These are phyloP conservation scores for Caenorhabditis virilis DNA, from an alignment of 2,888 invertebrate species.

Conservation along the genomic window DNA sequence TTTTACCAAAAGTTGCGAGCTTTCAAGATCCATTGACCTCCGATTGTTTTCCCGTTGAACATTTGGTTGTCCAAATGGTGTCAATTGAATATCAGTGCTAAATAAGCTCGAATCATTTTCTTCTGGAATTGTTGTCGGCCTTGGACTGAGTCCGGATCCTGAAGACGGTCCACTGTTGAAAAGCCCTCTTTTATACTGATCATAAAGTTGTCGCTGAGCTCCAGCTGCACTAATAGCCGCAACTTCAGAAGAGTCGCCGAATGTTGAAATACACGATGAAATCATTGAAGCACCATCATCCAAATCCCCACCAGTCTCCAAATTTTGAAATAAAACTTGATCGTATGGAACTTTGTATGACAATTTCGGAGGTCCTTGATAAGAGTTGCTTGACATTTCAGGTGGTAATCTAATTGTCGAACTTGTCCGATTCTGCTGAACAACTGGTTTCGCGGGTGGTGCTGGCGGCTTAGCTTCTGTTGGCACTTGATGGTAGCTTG, in stretches of 20 bases:
- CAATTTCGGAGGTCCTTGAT: constrained; percentile 2
- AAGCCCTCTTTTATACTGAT: constrained; percentile 10
- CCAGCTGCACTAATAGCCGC: constrained; percentile 23
- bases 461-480: constrained; percentile 10
- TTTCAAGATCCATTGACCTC: constrained; percentile 35
- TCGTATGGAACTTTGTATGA: constrained; percentile 10
- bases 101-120: constrained; percentile 3
- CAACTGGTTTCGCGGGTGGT: constrained; percentile 2
- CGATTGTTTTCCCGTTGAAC: not conserved
- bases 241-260: constrained; percentile 33
- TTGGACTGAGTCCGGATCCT: not conserved
- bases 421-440: not conserved
- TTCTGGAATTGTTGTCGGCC: constrained; percentile 4
- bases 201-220: constrained; percentile 13
- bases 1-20: constrained; percentile 38
- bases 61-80: constrained; percentile 18
- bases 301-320: constrained; percentile 6
- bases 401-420: constrained; percentile 3
- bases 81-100: constrained; percentile 13
- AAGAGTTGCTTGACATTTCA: constrained; percentile 1
- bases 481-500: constrained; percentile 12
- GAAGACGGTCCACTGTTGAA: constrained; percentile 11
- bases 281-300: constrained; percentile 36
- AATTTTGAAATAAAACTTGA: not conserved
- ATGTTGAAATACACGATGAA: constrained; percentile 26